Evolutionary conservation across 2,888 invertebrate species (phyloP), one percentile per base, ranked within the genome.

Genomic region (Macropis europaea): DNA sequence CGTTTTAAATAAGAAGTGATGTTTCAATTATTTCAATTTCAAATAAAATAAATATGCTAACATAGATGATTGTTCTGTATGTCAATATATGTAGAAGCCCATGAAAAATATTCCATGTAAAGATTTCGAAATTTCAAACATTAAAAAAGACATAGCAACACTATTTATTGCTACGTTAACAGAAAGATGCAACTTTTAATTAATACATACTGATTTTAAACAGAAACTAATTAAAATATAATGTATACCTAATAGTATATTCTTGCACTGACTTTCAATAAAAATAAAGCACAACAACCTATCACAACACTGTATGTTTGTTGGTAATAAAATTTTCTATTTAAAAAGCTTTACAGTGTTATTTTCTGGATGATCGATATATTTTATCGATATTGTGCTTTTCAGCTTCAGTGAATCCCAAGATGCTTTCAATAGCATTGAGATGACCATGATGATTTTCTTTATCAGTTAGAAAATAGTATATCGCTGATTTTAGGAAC

Each of bases 401-500:
- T 89, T 97, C 97, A 54, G 92, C 92, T 63, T 95, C 94, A n/a
- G 94, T 94, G 89, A 96, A 97, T 66, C 96, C 96, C 82, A 97
- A 92, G 85, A 97, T 97, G 89, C 97, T 97, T 90, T 97, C 96
- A 79, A 97, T 97, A 54, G 97, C 97, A 85, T 94, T 94, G 68
- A 97, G 92, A 89, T 97, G 97, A 13, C 97, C 96, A 83, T 95
- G 95, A 60, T 95, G 95, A 87, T 97, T 97, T 88, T 97, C 97
- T 81, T 94, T 95, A 88, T 97, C 97, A 2, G 97, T 96, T 66
- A 97, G 92, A 90, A 97, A 97, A 90, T 97, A 97, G 90, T 97
- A 97, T 85, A 97, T 94, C 57, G 97, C 97, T 72, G 97, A 97
- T 91, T 97, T 97, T 74, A 97, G 93, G 91, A 97, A 97, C 90